A percentile compares a stretch with the other conserved stretches of the same genome.
Conservation (phyloP, 2,113 vertebrate genomes). For the Pleuronectes platessa region DNA sequence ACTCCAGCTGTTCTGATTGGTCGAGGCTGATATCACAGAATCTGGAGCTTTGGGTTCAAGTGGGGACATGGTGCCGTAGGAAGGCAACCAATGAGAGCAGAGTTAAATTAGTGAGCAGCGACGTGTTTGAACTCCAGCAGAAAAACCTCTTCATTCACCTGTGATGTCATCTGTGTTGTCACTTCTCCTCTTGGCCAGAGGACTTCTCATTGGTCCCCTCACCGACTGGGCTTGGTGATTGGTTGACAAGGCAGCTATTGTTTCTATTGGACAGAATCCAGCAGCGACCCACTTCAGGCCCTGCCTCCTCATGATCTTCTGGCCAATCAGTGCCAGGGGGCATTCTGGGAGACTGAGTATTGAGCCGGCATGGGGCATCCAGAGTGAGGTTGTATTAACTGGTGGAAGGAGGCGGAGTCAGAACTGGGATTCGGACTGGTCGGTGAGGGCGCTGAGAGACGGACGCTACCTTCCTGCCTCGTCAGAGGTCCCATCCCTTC, state of each 20-base stretch:
- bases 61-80: background rate
- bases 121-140: constrained; percentile 44
- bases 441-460: background rate
- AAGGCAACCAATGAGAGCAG: constrained; percentile 1
- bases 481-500: background rate
- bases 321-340: background rate
- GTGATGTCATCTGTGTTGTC: constrained; percentile 48
- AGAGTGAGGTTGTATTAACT: background rate
- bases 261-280: constrained; percentile 57
- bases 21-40: constrained; percentile 24
- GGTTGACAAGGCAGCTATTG: constrained; percentile 75
- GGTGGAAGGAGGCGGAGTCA: background rate
- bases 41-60: constrained; percentile 22
- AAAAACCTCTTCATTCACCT: constrained; percentile 25
- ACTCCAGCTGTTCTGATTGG: constrained; percentile 45
- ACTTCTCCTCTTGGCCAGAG: constrained; percentile 1
- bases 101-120: background rate
- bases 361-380: background rate
- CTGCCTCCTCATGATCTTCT: background rate
- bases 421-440: background rate
- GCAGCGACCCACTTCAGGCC: background rate
- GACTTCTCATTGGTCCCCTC: constrained; percentile 44
- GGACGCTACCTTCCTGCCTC: background rate
- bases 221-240: constrained; percentile 48
- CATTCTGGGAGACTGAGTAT: constrained; percentile 14